Evolutionary conservation across 1,140 invertebrate species (phyloP).

Genomic region (Lordiphosa clarofinis): DNA sequence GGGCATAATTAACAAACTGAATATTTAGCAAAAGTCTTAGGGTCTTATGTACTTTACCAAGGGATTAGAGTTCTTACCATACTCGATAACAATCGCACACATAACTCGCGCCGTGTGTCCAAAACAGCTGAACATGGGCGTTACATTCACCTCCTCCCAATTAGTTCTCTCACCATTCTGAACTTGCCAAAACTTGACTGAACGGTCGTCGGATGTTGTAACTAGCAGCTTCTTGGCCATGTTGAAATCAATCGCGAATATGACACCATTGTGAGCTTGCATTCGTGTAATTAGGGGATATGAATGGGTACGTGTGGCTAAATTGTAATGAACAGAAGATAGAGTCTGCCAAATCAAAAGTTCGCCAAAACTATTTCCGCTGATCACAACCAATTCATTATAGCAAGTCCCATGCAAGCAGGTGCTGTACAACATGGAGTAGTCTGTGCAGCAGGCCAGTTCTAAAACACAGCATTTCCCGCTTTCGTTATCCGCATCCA

Average conservation of each 20-base stretch:
- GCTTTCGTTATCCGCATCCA: neutral
- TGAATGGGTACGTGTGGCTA: neutral
- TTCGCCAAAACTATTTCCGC: constrained; percentile 74
- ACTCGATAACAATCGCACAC: constrained; percentile 43
- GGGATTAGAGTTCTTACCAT: constrained; percentile 34
- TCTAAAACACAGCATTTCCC: constrained; percentile 10
- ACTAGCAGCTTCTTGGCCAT: constrained; percentile 30
- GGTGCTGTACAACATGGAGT: constrained; percentile 63
- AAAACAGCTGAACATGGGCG: constrained; percentile 58
- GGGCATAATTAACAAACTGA: no score
- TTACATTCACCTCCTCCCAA: constrained; percentile 16
- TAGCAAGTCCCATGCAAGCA: constrained; percentile 38
- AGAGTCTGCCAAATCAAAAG: constrained; percentile 65
- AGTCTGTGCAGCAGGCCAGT: constrained; percentile 47
- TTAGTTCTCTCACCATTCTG: neutral
- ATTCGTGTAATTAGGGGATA: constrained; percentile 46
- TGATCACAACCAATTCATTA: constrained; percentile 51
- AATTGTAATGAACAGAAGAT: constrained; percentile 1
- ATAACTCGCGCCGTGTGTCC: constrained; percentile 70
- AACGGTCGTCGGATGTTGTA: constrained; percentile 75
- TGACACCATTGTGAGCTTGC: constrained; percentile 69
- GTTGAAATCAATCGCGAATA: constrained; percentile 63
- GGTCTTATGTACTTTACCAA: neutral
- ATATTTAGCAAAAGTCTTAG: no score
- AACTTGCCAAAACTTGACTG: constrained; percentile 67